Base-by-base conservation (phyloP, 64 coral and sea anemone species). In the Astreopora myriophthalma region DNA sequence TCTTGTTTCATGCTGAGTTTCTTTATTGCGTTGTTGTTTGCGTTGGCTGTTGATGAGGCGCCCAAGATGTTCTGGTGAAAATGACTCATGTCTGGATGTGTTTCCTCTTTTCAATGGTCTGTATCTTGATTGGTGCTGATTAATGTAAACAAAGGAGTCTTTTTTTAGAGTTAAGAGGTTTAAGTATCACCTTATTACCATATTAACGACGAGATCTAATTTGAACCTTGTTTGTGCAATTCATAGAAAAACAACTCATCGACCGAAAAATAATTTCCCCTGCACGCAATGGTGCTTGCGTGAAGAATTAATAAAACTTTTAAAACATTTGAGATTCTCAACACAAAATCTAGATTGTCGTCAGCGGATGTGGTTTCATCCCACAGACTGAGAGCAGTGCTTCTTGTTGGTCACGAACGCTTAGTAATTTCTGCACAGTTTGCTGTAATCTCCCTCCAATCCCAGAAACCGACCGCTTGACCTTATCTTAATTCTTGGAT, bases 191-290 rank as follows among this genome's bases (percentile, higher is more conserved):
- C 77, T 11, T 46, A 5, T 46, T 11, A 46, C 5, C n/a, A 11
- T 66, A 66, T 78, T 60, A 36, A 39, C 65, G 39, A 61, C 79
- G 33, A 37, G 58, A 83, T 40, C 57, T 64, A 83, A 83, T 83
- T 83, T 83, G 57, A 83, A 34, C 33, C 55, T 79, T 83, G 79
- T 83, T 83, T 83, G n/a, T 38, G n/a, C 17, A 64, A 20, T 65
- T 37, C 28, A 63, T 64, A 83, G 30, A 83, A 65, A 37, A 83
- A 83, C 79, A 83, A 83, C 3, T 58, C 76, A 80, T 80, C 76
- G 13, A 80, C 48, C 76, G 48, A 61, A 36, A 61, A 63, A 49
- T 22, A 3, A 64, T 35, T 83, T 33, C 30, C n/a, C 49, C 25
- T 23, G 79, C 79, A 83, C 79, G 79, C 52, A 83, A 83, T 64